Conservation (phyloP, 2,888 invertebrate species). For the Aleiodes alternator region DNA sequence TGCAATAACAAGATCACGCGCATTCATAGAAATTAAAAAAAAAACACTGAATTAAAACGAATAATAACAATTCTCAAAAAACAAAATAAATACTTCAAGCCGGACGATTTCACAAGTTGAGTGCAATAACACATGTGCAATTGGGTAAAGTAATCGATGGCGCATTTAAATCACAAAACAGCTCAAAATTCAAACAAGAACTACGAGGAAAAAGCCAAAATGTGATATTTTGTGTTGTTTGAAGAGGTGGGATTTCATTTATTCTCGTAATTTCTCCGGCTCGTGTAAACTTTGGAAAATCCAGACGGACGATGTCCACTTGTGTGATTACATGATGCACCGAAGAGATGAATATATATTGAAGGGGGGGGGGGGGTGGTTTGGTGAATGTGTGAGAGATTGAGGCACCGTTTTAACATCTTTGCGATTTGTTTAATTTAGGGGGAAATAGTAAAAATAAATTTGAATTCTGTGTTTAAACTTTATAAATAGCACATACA, state of each 20-base stretch:
- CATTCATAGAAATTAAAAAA: conserved; percentile 26
- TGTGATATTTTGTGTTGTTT: conserved; percentile 5
- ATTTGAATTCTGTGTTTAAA: too few relatives aligned
- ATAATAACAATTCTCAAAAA: conserved; percentile 26
- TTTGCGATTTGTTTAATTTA: too few relatives aligned
- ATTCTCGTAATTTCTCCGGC: neutral
- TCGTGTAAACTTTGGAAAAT: neutral
- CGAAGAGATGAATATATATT: neutral
- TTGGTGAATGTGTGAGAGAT: neutral
- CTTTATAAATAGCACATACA: too few relatives aligned
- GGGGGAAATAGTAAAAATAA: too few relatives aligned
- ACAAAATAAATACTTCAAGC: conserved; percentile 33
- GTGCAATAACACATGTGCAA: conserved; percentile 44
- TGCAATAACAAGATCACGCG: neutral
- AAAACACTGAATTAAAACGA: conserved; percentile 23
- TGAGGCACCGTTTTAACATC: neutral
- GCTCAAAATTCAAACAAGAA: conserved; percentile 31
- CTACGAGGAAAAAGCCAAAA: conserved; percentile 35
- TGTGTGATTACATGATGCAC: neutral
- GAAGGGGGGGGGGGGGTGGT: neutral
- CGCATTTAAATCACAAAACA: conserved; percentile 27
- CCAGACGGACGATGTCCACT: conserved; percentile 15
- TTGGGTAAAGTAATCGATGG: conserved; percentile 3
- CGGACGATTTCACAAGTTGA: conserved; percentile 15
- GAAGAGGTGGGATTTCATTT: neutral